These are phyloP conservation scores for Nematostella vectensis DNA, from an alignment of 92 coral and sea anemone species.

Conservation along the genomic window DNA sequence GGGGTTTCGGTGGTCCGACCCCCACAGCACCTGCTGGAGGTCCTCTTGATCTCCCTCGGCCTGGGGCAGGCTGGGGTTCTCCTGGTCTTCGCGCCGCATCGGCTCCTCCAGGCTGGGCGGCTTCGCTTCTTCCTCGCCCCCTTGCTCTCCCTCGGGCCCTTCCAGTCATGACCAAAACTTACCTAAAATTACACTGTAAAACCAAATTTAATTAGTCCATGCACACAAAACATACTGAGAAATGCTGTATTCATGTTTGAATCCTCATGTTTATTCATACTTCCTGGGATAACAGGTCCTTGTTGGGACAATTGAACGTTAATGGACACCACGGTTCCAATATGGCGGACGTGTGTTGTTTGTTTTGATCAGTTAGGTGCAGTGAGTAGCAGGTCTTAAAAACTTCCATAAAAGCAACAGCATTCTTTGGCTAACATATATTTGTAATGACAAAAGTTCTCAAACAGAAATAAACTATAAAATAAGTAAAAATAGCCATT, in stretches of 20 bases:
- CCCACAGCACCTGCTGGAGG: conserved; percentile 61
- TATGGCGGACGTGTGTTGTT: too few species aligned
- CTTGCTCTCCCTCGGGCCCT: conserved; percentile 86
- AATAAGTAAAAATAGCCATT: too few species aligned
- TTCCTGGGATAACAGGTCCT: neutral
- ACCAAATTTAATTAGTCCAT: neutral
- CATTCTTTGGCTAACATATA: too few species aligned
- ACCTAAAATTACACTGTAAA: conserved; percentile 1
- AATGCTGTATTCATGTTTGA: neutral
- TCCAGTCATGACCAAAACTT: conserved; percentile 67
- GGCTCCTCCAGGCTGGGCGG: conserved; percentile 26
- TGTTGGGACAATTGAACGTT: neutral
- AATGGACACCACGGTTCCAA: conserved; percentile 2
- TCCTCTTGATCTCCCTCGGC: conserved; percentile 89
- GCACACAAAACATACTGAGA: neutral
- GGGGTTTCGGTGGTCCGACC: conserved; percentile 33
- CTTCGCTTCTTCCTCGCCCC: conserved; percentile 77
- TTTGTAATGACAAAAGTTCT: too few species aligned
- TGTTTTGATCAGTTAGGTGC: too few species aligned
- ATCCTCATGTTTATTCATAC: neutral
- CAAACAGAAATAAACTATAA: too few species aligned
- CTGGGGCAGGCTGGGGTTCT: conserved; percentile 46
- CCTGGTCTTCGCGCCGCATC: conserved; percentile 87
- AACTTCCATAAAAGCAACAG: too few species aligned
- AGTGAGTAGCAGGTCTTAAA: too few species aligned